phyloP scores from a whole-genome alignment of 2,888 invertebrate species.

The Epistrophella euchroma region DNA sequence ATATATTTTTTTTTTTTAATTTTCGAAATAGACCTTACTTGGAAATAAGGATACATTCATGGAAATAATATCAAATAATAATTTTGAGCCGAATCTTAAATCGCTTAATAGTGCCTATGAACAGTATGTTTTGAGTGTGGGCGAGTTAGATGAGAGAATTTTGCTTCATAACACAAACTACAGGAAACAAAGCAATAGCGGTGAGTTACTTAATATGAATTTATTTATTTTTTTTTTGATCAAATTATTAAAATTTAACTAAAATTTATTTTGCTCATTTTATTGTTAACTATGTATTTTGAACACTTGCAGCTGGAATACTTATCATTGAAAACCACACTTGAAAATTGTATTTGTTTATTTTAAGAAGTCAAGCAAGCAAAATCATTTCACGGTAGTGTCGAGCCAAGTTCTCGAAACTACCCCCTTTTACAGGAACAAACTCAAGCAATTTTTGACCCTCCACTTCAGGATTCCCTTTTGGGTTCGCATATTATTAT shows the following conservation, averaged over 20 bases:
- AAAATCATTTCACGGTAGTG: no score
- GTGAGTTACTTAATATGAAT: constrained; percentile 14
- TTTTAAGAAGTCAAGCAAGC: no score
- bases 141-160: constrained; percentile 98
- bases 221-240: no score
- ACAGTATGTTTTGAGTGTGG: constrained; percentile 94
- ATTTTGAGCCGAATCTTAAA: constrained; percentile 94
- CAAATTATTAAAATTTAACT: no score
- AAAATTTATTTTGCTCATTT: no score
- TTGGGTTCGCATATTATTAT: no score
- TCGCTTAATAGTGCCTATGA: constrained; percentile 95
- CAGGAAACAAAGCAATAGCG: constrained; percentile 54
- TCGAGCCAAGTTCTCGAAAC: no score
- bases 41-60: constrained; percentile 89
- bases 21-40: constrained; percentile 87
- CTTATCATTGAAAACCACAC: no score
- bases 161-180: constrained; percentile 89
- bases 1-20: constrained; percentile 52
- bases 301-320: neutral
- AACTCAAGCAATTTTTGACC: no score
- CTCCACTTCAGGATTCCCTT: no score
- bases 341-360: no score
- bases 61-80: constrained; percentile 90
- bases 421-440: no score
- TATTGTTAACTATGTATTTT: neutral